Base-by-base conservation (phyloP, 2,113 vertebrate species). In the Taxidea taxus region DNA sequence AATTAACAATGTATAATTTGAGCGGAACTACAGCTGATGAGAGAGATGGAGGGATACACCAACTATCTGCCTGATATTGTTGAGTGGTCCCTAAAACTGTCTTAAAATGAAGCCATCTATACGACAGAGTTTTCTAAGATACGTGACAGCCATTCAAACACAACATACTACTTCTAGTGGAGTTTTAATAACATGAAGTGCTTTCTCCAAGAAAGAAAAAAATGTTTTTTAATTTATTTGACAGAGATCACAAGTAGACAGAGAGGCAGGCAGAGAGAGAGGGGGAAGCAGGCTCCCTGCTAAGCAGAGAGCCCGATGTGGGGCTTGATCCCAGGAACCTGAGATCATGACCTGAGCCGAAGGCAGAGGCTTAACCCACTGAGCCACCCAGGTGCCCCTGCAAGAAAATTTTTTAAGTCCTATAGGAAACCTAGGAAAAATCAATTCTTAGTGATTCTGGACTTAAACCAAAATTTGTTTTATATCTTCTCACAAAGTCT, bases 381-480 rank as follows among this genome's bases (percentile, higher is more conserved):
- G n/a, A n/a, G n/a, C n/a, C n/a, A n/a, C n/a, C n/a, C n/a, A n/a
- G n/a, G n/a, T n/a, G n/a, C n/a, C n/a, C n/a, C n/a, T 68, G 42
- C 1, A 62, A 81, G 75, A 89, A 91, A 51, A 62, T 74, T 34
- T 84, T 75, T 66, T 4, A 90, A 93, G 27, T 85, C 70, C 47
- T 68, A 84, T 2, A 77, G 72, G 18, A 27, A 91, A 66, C 31
- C 29, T 31, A 92, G 20, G 60, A 83, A 93, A 66, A n/a, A 56
- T 1, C 62, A 6, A 42, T n/a, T 60, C 25, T 83, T 80, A 88
- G 15, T 81, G 94, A 94, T 51, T 86, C 42, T 74, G 21, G 5
- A 94, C 56, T 96, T 88, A 92, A 75, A 84, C 25, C 70, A 95
- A 87, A 94, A 49, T 21, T 91, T 72, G n/a, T 86, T 92, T 81